A percentile compares a stretch with the other conserved stretches of the same genome.
These are phyloP conservation scores for Boleophthalmus pectinirostris DNA, from an alignment of 2,113 vertebrate genomes.

Conservation along the genomic window DNA sequence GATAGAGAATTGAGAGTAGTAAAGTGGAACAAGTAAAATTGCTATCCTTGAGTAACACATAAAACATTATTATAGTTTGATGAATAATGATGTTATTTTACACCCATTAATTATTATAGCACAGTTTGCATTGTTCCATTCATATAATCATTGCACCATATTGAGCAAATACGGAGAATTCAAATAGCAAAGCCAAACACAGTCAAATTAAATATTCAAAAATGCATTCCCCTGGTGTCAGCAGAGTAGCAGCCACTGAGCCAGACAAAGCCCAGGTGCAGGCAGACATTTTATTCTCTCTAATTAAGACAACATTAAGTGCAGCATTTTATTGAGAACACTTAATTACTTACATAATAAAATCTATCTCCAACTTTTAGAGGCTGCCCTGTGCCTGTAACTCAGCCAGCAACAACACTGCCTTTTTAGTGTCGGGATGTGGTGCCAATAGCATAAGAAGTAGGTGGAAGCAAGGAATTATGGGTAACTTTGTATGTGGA, in stretches of 20 bases:
- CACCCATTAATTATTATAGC: not conserved
- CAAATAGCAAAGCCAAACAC: not conserved
- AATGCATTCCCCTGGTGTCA: constrained; percentile 1
- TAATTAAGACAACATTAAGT: constrained; percentile 10
- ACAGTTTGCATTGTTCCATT: not conserved
- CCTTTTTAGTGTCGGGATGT: not conserved
- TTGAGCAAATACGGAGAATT: not conserved
- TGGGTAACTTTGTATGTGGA: not conserved
- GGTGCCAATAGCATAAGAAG: not conserved
- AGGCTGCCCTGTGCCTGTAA: not conserved
- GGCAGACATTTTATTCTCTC: constrained; percentile 12
- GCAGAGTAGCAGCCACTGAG: not conserved
- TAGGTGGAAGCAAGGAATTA: not conserved
- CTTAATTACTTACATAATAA: constrained; percentile 12
- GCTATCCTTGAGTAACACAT: not conserved
- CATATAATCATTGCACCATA: not conserved
- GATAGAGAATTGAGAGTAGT: too few relatives aligned
- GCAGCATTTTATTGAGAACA: constrained; percentile 2
- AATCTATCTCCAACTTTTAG: constrained; percentile 1
- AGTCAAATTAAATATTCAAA: not conserved
- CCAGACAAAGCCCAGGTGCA: constrained; percentile 11
- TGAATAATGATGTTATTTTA: not conserved
- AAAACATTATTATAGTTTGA: not conserved
- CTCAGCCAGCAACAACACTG: not conserved
- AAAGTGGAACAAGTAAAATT: not conserved